These are phyloP conservation scores for Symphodus melops DNA, from an alignment of 2,113 vertebrate genomes.

Conservation along the genomic window DNA sequence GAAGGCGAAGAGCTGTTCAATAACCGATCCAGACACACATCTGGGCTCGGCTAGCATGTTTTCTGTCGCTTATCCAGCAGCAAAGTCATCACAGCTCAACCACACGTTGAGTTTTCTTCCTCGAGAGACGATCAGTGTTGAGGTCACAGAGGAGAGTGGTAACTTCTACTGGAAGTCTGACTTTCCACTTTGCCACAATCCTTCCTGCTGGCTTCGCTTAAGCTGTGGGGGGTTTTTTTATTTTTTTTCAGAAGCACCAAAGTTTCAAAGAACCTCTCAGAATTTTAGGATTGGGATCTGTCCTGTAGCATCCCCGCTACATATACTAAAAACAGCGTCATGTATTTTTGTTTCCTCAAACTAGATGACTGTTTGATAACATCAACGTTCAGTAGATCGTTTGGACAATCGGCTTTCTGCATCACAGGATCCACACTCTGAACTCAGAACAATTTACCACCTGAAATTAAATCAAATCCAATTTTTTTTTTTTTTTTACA, in stretches of 20 bases:
- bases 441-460: too few relatives aligned
- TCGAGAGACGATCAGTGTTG: constrained; percentile 52
- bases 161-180: constrained; percentile 59
- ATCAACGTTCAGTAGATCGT: too few relatives aligned
- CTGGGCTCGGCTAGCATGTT: constrained; percentile 54
- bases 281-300: neutral
- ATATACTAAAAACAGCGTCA: too few relatives aligned
- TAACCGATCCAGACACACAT: constrained; percentile 61
- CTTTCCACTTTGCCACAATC: constrained; percentile 31
- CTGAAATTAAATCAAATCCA: too few relatives aligned
- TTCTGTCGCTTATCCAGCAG: constrained; percentile 65
- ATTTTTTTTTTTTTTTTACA: too few relatives aligned
- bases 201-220: constrained; percentile 14
- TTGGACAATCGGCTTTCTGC: too few relatives aligned
- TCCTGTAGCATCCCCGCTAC: too few relatives aligned
- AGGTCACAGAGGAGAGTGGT: constrained; percentile 54
- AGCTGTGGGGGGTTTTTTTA: too few relatives aligned
- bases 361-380: too few relatives aligned
- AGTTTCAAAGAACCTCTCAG: constrained; percentile 2
- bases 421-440: too few relatives aligned
- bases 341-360: too few relatives aligned
- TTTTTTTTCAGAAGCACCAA: constrained; percentile 25
- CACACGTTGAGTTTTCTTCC: constrained; percentile 68
- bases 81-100: constrained; percentile 77
- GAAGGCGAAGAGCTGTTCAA: constrained; percentile 38